Evolutionary conservation across 2,113 vertebrate genomes (phyloP), one percentile per base, ranked within the genome.

Genomic region (Gnathonemus echidnorhynchus): DNA sequence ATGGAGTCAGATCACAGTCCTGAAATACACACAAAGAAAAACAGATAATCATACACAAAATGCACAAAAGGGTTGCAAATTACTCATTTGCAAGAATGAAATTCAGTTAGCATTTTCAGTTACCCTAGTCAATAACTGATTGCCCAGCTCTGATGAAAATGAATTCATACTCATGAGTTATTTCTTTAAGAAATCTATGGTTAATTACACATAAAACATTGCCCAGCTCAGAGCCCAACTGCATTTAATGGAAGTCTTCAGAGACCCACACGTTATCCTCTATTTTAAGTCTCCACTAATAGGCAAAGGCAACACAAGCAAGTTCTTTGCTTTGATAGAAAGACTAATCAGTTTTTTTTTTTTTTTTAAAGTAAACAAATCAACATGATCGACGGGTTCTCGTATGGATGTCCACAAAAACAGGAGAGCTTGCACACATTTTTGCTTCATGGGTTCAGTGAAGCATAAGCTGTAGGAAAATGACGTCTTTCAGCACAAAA

Each of bases 1-100:
- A 42, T 49, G 7, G 39, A 74, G 8, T 35, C n/a, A 87, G 31
- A 80, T 94, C 90, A 95, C 90, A 92, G 89, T 92, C 92, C 95
- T 95, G 66, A 19, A 49, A 85, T 5, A 90, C 8, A 21, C 84
- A 49, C 21, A 50, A 92, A 89, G 53, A 50, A 86, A 35, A 88
- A 2, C 5, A 85, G 15, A 89, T 31, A 52, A 35, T 52, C 2
- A 24, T 13, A 66, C 88, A 50, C 88, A 49, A 24, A 35, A 35
- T 13, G 13, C 45, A 88, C n/a, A 24, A 48, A 24, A 0, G 3
- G 6, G 45, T 49, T 31, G 62, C 17, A 74, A 46, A 74, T 50
- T 17, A 19, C 46, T 52, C n/a, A 50, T 80, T 77, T 24, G 9
- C 46, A 70, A 77, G 46, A 50, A 7, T 35, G 46, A 66, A 31